phyloP scores from a whole-genome alignment of 2,888 invertebrate genomes.

The Tipula unca region DNA sequence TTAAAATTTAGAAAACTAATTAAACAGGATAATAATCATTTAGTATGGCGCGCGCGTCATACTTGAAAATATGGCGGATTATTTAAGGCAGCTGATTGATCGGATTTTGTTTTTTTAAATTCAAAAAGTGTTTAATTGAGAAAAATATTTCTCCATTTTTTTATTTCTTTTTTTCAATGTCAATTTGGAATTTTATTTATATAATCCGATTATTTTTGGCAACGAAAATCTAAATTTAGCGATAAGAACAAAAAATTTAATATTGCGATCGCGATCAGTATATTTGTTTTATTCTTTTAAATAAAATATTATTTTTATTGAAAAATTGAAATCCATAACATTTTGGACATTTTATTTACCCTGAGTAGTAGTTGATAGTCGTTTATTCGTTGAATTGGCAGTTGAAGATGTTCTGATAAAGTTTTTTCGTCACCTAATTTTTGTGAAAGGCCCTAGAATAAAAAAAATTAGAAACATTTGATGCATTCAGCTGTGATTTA shows the following conservation, averaged over 20 bases:
- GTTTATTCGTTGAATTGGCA: conserved; percentile 91
- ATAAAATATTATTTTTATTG: neutral
- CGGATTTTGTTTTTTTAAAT: neutral
- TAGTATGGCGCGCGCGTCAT: neutral
- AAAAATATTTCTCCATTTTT: neutral
- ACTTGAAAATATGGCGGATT: neutral
- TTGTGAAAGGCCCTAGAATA: conserved; percentile 66
- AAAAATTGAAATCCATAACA: neutral
- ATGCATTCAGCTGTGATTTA: neutral
- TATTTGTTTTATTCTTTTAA: neutral
- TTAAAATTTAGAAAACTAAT: neutral
- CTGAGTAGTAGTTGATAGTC: conserved; percentile 91
- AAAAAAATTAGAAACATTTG: neutral
- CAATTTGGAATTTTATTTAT: conserved; percentile 14
- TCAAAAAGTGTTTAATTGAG: neutral
- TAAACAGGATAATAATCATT: neutral
- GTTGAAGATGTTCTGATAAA: conserved; percentile 81
- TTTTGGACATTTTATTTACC: conserved; percentile 48
- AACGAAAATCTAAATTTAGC: conserved; percentile 3
- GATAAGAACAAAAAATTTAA: neutral
- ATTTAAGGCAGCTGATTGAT: neutral
- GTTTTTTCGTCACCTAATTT: conserved; percentile 82
- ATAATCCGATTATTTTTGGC: conserved; percentile 14
- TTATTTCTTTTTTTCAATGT: neutral
- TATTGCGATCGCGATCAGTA: neutral